These are phyloP conservation scores for Burhinus oedicnemus DNA, from an alignment of 2,113 vertebrate species.

Conservation along the genomic window DNA sequence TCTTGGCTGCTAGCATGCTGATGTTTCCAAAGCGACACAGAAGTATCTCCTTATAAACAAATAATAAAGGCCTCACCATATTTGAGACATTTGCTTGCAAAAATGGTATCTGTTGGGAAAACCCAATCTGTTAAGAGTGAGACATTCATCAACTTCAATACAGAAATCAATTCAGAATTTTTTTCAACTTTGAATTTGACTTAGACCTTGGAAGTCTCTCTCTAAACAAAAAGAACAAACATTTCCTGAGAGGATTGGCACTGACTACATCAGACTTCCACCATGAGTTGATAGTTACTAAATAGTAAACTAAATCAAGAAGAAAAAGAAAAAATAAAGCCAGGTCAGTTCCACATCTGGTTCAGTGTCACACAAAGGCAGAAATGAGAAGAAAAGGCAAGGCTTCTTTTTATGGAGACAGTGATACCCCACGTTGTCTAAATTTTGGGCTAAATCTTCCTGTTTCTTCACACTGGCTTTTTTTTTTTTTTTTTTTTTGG, in stretches of 20 bases:
- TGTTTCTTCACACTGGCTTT: background rate
- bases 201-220: background rate
- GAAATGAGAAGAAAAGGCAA: background rate
- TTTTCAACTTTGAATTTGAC: background rate
- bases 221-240: background rate
- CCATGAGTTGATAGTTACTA: background rate
- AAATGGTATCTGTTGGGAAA: background rate
- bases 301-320: background rate
- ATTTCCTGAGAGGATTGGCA: background rate
- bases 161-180: background rate
- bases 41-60: background rate
- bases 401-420: background rate
- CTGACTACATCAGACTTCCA: background rate
- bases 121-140: background rate
- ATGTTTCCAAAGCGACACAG: background rate
- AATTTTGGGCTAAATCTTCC: background rate
- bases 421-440: background rate
- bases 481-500: background rate
- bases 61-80: background rate
- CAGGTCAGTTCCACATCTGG: background rate
- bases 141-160: background rate
- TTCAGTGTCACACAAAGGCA: background rate
- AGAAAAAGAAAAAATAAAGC: background rate
- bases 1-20: background rate
- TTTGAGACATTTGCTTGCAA: background rate